Percentiles rank a stretch among this genome's conserved stretches.
phyloP scores from a whole-genome alignment of 2,888 invertebrate genomes.

The Imbricaverruca yamaguchii region DNA sequence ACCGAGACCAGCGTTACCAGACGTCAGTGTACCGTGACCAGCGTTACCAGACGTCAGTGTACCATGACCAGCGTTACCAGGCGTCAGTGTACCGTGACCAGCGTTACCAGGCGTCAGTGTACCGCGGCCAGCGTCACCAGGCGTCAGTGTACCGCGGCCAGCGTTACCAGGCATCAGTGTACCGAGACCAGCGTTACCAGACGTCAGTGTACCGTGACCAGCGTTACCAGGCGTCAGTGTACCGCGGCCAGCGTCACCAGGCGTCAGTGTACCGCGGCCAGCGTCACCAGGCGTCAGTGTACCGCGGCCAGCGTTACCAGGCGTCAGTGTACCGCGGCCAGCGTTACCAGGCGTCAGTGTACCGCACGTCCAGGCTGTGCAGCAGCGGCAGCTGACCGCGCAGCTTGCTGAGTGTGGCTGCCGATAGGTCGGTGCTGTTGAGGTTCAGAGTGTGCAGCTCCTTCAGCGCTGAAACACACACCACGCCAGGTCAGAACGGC shows the following conservation, averaged over 20 bases:
- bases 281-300: too few species aligned
- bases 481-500: slow-evolving; percentile 10
- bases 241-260: too few species aligned
- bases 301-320: not conserved
- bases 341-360: slow-evolving; percentile 70
- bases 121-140: not conserved
- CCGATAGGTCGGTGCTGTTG: slow-evolving; percentile 69
- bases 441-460: slow-evolving; percentile 65
- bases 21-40: too few species aligned
- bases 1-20: too few species aligned
- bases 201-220: slow-evolving; percentile 60
- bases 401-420: slow-evolving; percentile 61
- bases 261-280: too few species aligned
- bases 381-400: slow-evolving; percentile 63
- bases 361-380: slow-evolving; percentile 70
- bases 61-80: too few species aligned
- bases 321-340: slow-evolving; percentile 28
- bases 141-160: slow-evolving; percentile 26
- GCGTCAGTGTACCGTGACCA: slow-evolving; percentile 63
- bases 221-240: slow-evolving; percentile 43
- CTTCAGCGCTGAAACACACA: slow-evolving; percentile 53
- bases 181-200: slow-evolving; percentile 50
- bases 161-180: slow-evolving; percentile 70
- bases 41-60: too few species aligned
- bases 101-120: too few species aligned